Evolutionary conservation across 2,113 vertebrate species (phyloP), one percentile per base, ranked within the genome.

Genomic region (Syngnathus scovelli): DNA sequence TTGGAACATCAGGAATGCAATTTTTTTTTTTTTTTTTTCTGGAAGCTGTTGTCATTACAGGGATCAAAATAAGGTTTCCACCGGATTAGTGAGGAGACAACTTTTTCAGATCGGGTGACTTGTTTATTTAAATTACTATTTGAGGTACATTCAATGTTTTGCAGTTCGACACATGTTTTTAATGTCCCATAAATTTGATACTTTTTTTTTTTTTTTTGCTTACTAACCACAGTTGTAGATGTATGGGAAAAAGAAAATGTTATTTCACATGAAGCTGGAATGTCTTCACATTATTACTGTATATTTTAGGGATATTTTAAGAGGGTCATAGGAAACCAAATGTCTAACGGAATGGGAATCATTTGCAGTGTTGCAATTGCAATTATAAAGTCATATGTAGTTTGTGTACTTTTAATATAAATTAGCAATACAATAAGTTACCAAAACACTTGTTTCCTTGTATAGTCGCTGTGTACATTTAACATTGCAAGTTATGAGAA

Each of bases 381-480:
- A 73, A 76, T 78, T 59, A 81, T 80, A 71, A 74, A 74, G 79
- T 86, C 76, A 86, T 84, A 83, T 86, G 78, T 91, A 84, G 87
- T 78, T 87, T 89, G 83, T 90, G 88, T 85, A 86, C 86, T 90
- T 91, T 56, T 86, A 90, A 90, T 89, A 90, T 89, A 89, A 91
- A 90, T 88, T 84, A 92, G 91, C 91, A 92, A 92, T 92, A 92
- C 90, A 82, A 90, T 86, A 91, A 90, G 88, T 90, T 90, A 91
- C 90, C 90, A 91, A 91, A 92, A 87, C 87, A 90, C 85, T 79
- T 81, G 78, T 88, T 88, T 91, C 85, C 80, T 88, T 92, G 89
- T 90, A 92, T 88, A 92, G 87, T 86, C 85, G 90, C 86, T 81
- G 71, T 91, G 88, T 91, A 92, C 87, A 91, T 89, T 86, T 72